Evolutionary conservation across 1,140 invertebrate genomes (phyloP).

Genomic region (Tetragnatha versicolor): DNA sequence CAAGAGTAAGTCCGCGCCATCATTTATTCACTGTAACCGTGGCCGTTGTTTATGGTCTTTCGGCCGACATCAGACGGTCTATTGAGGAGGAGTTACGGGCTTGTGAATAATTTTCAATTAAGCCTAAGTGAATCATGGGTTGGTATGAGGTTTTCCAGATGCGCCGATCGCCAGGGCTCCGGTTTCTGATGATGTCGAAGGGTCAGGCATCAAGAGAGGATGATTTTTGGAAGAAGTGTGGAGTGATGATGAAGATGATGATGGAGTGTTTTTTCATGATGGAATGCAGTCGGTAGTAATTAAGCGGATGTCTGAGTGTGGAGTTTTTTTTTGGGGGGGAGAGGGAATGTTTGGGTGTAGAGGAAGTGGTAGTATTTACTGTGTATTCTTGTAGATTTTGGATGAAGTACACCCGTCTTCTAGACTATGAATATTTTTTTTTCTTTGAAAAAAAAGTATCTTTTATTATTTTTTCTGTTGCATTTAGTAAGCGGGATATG

Average conservation of each 20-base stretch:
- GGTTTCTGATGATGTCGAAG: not conserved
- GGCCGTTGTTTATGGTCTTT: not conserved
- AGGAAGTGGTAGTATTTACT: too few relatives aligned
- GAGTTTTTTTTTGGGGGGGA: not conserved
- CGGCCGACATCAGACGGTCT: too few relatives aligned
- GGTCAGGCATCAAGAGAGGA: too few relatives aligned
- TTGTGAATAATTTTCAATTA: conserved; percentile 33
- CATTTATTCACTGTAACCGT: too few relatives aligned
- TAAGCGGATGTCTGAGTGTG: not conserved
- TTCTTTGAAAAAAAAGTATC: too few relatives aligned
- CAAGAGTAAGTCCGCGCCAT: too few relatives aligned
- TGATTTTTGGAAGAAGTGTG: not conserved
- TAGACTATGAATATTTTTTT: too few relatives aligned
- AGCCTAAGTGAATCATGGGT: conserved; percentile 13
- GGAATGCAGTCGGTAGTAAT: not conserved
- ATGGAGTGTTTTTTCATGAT: too few relatives aligned
- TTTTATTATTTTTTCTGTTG: too few relatives aligned
- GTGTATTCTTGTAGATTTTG: too few relatives aligned
- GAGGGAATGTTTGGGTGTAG: not conserved
- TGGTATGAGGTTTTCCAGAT: not conserved
- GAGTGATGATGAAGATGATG: not conserved
- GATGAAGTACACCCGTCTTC: too few relatives aligned
- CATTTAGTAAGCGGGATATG: too few relatives aligned
- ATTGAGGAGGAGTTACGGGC: not conserved
- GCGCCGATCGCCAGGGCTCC: not conserved